Evolutionary conservation across 2,113 vertebrate species (phyloP), one percentile per base, ranked within the genome.

Genomic region (Bujurquina vittata): DNA sequence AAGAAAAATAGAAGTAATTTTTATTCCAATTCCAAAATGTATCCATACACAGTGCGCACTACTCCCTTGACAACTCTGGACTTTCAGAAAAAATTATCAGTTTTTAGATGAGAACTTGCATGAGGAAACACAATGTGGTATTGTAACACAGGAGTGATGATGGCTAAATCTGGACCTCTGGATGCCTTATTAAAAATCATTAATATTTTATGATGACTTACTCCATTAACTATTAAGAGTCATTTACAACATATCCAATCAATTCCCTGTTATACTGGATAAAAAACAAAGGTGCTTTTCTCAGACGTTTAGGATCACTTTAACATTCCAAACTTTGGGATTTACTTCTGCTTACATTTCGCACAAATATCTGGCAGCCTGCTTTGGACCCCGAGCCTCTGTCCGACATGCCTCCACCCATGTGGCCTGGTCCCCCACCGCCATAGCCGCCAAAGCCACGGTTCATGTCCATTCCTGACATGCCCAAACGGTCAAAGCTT

Each of bases 351-450:
- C 98, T 96, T 96, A 99, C 98, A 95, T 99, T 99, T 96, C 98
- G 95, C 86, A 98, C 98, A 96, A 99, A 99, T 95, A 99, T 99
- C 94, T 99, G 98, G 94, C 97, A 99, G 87, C 98, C 98, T 81
- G 92, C 97, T 95, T 98, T 99, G 88, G 97, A 96, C 77, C 96
- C 96, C 1, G 86, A 91, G 84, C 97, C 91, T 93, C 98, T 94
- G 80, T 98, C 97, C 77, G 96, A 96, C 94, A 97, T 95, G 88
- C 95, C 96, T 75, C 97, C 91, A 78, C 96, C 97, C 96, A 98
- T 95, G 0, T 96, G 96, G 82, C 92, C 84, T 0, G 90, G 87
- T 4, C 93, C 92, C 10, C 93, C 92, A 0, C 92, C 93, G 4
- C 95, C 95, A 17, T 93, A 96, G 3, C 97, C 96, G 67, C 97